These are phyloP conservation scores for Oasisia sp. DNA, from an alignment of 2,888 invertebrate genomes.

Conservation along the genomic window DNA sequence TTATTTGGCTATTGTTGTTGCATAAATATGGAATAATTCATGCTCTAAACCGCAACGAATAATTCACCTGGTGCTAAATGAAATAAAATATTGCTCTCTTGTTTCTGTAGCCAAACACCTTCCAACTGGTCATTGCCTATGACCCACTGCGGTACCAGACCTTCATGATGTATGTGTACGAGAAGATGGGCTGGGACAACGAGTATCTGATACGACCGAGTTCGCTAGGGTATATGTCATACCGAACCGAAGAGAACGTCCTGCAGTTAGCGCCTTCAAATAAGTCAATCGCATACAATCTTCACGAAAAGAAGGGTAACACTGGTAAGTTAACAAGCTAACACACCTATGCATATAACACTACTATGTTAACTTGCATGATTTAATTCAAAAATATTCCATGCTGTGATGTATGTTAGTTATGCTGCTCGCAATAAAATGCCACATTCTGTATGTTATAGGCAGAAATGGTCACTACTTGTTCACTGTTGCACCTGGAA, in stretches of 20 bases:
- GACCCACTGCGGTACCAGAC: constrained; percentile 25
- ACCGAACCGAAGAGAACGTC: background rate
- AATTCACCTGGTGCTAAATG: too few relatives aligned
- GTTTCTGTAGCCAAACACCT: constrained; percentile 25
- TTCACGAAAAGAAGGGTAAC: background rate
- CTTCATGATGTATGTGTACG: constrained; percentile 24
- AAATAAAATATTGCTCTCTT: too few relatives aligned
- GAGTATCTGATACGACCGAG: background rate
- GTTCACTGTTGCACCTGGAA: background rate
- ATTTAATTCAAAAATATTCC: background rate
- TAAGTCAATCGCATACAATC: background rate
- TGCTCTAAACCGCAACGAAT: too few relatives aligned
- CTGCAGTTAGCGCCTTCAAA: background rate
- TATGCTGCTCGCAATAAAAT: background rate
- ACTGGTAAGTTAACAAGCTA: background rate
- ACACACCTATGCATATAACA: background rate
- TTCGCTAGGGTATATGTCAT: background rate
- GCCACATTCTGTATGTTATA: background rate
- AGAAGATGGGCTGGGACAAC: constrained; percentile 27
- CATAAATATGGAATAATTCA: too few relatives aligned
- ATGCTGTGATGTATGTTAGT: background rate
- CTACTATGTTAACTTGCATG: background rate
- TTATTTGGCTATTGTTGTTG: too few relatives aligned
- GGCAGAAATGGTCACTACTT: background rate
- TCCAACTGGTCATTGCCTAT: constrained; percentile 30